Conservation (phyloP, 2,888 invertebrate species). For the Melieria omissa region DNA sequence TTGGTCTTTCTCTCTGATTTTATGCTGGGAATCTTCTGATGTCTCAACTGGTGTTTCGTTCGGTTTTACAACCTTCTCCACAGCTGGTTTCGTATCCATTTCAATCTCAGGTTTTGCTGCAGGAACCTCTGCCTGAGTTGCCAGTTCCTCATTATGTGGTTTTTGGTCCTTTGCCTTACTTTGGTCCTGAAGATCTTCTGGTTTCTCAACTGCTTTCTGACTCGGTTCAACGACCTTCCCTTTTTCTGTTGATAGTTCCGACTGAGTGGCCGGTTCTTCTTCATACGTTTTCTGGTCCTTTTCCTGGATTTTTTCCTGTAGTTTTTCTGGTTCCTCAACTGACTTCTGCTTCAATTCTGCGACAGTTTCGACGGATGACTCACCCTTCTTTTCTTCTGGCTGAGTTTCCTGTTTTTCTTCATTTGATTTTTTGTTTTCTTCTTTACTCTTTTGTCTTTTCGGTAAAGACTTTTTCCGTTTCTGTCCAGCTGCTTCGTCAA, state of each 20-base stretch:
- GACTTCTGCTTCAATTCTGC: background rate
- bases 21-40: too few species aligned
- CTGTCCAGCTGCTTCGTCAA: too few species aligned
- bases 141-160: too few species aligned
- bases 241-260: background rate
- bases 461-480: constrained; percentile 8
- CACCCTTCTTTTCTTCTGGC: background rate
- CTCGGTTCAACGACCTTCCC: background rate
- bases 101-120: too few species aligned
- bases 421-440: background rate
- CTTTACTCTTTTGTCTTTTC: constrained; percentile 44
- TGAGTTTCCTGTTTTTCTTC: background rate
- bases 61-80: too few species aligned
- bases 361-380: background rate
- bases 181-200: too few species aligned
- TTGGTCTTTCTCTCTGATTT: too few species aligned
- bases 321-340: constrained; percentile 13
- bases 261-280: background rate
- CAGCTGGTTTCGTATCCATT: too few species aligned
- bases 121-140: too few species aligned
- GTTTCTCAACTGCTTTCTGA: constrained; percentile 17
- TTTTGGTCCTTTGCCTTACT: too few species aligned
- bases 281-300: constrained; percentile 1
- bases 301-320: constrained; percentile 17
- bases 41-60: too few species aligned